phyloP scores from a whole-genome alignment of 2,797 vertebrate species.

The Gobionotothen gibberifrons region DNA sequence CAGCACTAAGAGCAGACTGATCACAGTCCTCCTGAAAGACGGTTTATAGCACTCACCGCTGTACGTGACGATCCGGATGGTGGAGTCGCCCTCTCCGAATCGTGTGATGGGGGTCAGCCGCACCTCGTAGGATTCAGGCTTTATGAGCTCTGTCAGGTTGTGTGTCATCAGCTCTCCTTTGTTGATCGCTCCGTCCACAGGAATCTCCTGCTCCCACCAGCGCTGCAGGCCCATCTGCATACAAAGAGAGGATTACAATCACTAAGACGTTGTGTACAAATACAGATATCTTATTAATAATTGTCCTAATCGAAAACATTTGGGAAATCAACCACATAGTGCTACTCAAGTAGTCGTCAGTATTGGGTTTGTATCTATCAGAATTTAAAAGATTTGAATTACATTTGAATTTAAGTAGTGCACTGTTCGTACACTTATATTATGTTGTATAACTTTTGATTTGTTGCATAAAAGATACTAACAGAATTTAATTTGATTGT shows the following conservation, averaged over 20 bases:
- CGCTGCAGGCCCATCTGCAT: constrained; percentile 92
- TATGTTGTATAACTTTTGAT: no score
- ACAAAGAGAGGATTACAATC: constrained; percentile 4
- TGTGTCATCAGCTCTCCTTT: constrained; percentile 96
- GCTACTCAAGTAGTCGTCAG: background rate
- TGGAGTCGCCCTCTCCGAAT: constrained; percentile 95
- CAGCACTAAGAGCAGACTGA: background rate
- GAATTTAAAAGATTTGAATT: background rate
- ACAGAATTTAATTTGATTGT: no score
- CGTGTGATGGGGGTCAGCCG: constrained; percentile 96
- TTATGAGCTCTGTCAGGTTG: constrained; percentile 96
- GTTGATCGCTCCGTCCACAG: constrained; percentile 91
- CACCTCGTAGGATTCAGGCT: constrained; percentile 95
- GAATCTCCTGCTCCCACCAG: constrained; percentile 99
- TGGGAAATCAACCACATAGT: background rate
- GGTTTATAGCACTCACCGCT: constrained; percentile 86
- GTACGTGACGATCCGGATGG: constrained; percentile 95
- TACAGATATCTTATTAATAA: background rate
- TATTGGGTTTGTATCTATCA: background rate
- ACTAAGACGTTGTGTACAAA: background rate
- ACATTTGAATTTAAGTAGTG: no score
- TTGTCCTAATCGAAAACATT: background rate
- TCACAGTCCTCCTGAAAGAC: background rate
- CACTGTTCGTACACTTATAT: no score
- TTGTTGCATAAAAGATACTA: no score